phyloP scores from a whole-genome alignment of 2,113 vertebrate genomes.

The Agelaius phoeniceus region DNA sequence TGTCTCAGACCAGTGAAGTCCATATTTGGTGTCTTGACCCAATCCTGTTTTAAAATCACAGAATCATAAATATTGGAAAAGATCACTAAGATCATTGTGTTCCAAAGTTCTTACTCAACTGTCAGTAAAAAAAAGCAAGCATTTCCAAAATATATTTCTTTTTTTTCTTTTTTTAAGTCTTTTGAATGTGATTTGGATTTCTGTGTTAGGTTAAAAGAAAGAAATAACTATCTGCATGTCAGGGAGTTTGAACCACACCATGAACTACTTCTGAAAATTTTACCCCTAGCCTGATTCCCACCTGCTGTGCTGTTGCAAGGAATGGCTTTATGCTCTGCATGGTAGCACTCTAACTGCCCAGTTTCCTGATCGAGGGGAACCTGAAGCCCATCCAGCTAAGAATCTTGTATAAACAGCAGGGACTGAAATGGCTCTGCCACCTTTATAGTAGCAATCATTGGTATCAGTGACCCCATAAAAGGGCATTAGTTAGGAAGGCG shows the following conservation, averaged over 20 bases:
- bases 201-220: not conserved
- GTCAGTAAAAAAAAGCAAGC: accelerated
- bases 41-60: not conserved
- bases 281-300: not conserved
- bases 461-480: not conserved
- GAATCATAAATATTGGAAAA: not conserved
- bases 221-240: not conserved
- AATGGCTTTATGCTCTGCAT: not conserved
- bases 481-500: not conserved
- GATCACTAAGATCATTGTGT: not conserved
- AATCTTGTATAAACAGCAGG: not conserved
- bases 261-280: not conserved
- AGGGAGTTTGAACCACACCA: not conserved
- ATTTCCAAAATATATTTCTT: not conserved
- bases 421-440: not conserved
- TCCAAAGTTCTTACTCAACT: not conserved
- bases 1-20: not conserved
- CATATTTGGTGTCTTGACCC: not conserved
- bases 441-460: accelerated
- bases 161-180: not conserved
- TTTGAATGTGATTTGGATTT: not conserved
- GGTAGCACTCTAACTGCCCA: not conserved
- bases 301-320: not conserved
- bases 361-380: not conserved
- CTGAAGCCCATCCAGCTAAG: not conserved